Evolutionary conservation across 2,113 vertebrate species (phyloP).

Genomic region (Condylura cristata): DNA sequence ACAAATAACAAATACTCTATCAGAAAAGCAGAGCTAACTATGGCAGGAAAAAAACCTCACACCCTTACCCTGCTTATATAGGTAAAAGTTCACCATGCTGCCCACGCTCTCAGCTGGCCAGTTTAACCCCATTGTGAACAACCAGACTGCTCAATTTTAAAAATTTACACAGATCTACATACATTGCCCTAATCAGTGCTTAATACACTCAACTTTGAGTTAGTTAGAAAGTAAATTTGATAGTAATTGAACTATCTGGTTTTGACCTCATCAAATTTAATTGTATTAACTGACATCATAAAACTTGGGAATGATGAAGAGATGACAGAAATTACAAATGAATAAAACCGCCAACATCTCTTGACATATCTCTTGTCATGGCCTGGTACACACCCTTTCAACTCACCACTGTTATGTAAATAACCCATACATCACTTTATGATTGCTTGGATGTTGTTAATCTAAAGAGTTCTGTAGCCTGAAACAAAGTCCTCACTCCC

Average conservation of each 20-base stretch:
- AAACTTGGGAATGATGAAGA: background rate
- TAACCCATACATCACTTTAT: background rate
- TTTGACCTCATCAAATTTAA: conserved; percentile 38
- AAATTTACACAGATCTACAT: background rate
- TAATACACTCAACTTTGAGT: background rate
- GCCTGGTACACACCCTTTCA: background rate
- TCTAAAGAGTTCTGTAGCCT: background rate
- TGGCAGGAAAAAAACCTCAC: background rate
- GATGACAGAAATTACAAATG: background rate
- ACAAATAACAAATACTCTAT: background rate
- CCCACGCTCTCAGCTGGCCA: background rate
- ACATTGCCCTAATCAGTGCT: background rate
- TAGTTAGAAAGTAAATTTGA: background rate
- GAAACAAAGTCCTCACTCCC: background rate
- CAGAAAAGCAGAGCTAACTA: background rate
- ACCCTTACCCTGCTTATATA: background rate
- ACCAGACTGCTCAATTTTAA: background rate
- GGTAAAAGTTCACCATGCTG: background rate
- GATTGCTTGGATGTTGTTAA: background rate
- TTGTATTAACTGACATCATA: background rate
- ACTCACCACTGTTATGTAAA: background rate
- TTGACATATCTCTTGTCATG: background rate
- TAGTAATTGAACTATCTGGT: background rate
- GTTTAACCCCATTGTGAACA: accelerated
- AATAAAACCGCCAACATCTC: background rate